Evolutionary conservation across 1,140 invertebrate genomes (phyloP), one percentile per base, ranked within the genome.

Genomic region (Spodoptera frugiperda): DNA sequence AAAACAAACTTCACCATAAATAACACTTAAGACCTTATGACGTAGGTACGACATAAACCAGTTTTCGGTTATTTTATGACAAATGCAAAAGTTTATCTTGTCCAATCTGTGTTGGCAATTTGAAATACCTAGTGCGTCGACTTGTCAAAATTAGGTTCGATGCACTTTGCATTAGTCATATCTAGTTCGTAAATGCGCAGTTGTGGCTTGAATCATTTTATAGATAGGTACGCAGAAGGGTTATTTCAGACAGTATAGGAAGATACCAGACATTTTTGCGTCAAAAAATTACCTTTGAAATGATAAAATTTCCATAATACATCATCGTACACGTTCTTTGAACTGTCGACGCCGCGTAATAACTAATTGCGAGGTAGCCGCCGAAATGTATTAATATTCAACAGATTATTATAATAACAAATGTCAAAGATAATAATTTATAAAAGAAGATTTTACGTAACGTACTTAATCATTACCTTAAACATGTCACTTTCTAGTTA

Each of bases 131-230:
- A 76, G 61, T 55, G 65, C 39, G 76, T 61, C 76, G 61, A 74
- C 72, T 70, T 65, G 75, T 79, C 75, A 78, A 65, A 82, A 59
- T 72, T 51, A 54, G 61, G 78, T 81, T 77, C 80, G 79, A 78
- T 83, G 79, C 79, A 83, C 79, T 78, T 63, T 71, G 65, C 48
- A 71, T 82, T 74, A 82, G 55, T 78, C 77, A 74, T 75, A 51
- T 71, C 72, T 78, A 75, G 63, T 74, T 74, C 48, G 14, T 51
- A 55, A 74, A 21, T 74, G 55, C 59, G 72, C 59, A 61, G 30
- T 39, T 71, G 15, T 68, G 15, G 21, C 8, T 46, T 48, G 61
- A 48, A 44, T 65, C 39, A 65, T 11, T 65, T 46, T 65, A 15
- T 61, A 17, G 25, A 25, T 10, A 25, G 25, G 25, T 25, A 25